Conservation (phyloP, 2,113 vertebrate species). For the Cricetomys ansorgei region DNA sequence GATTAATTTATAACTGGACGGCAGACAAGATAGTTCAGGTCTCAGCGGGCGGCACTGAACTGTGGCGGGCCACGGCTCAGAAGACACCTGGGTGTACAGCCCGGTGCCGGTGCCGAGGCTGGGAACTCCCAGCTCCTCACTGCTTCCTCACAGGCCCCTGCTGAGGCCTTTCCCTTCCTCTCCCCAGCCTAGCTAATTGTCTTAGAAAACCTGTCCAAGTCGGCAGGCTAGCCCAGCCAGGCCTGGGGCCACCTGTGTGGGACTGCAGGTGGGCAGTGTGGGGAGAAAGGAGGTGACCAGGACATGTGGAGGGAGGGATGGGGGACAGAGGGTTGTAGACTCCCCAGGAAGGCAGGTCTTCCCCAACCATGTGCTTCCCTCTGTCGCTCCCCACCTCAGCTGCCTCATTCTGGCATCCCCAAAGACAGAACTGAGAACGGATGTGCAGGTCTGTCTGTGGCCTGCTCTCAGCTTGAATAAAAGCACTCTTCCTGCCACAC, state of each 20-base stretch:
- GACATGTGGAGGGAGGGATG: not conserved
- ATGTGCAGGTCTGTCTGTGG: not conserved
- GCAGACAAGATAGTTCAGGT: conserved; percentile 81
- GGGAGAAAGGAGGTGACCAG: not conserved
- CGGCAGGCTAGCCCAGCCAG: not conserved
- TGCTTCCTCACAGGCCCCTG: not conserved
- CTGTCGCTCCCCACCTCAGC: not conserved
- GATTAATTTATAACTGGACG: conserved; percentile 81
- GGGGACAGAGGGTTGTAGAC: not conserved
- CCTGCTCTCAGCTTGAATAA: not conserved
- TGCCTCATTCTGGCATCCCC: not conserved
- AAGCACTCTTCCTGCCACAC: not conserved
- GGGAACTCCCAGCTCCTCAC: not conserved
- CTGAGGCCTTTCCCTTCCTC: not conserved
- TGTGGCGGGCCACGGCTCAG: conserved; percentile 64
- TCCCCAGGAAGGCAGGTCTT: not conserved
- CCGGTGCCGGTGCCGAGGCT: conserved; percentile 2
- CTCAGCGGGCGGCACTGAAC: conserved; percentile 69
- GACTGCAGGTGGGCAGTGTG: too few relatives aligned
- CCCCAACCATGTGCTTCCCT: not conserved
- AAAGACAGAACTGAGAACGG: not conserved
- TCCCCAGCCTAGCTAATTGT: not conserved
- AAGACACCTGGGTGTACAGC: conserved; percentile 49
- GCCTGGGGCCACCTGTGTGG: not conserved
- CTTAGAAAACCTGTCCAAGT: conserved; percentile 16